Evolutionary conservation across 2,888 invertebrate species (phyloP).

Genomic region (Sisyra terminalis): DNA sequence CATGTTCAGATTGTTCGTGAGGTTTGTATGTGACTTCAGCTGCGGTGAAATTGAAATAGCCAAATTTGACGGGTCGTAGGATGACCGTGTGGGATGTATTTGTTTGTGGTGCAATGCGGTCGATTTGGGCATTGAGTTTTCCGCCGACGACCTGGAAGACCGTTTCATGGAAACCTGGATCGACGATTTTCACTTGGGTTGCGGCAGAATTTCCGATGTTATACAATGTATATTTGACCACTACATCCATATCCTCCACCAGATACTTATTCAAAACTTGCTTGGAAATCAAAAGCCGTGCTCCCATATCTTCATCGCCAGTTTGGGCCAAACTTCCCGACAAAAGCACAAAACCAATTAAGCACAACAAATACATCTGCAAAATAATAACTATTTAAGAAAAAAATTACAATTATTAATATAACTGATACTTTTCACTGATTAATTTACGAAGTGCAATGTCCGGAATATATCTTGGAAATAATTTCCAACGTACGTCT

Average conservation of each 20-base stretch:
- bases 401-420: constrained; percentile 2
- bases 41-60: constrained; percentile 93
- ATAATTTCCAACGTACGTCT: too few species aligned
- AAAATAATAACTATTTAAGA: constrained; percentile 11
- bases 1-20: constrained; percentile 64
- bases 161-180: constrained; percentile 82
- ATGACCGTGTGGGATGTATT: constrained; percentile 92
- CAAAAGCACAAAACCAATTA: constrained; percentile 28
- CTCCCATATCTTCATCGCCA: constrained; percentile 54
- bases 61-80: constrained; percentile 74
- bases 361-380: constrained; percentile 23
- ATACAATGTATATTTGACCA: constrained; percentile 86
- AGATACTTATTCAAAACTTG: constrained; percentile 90
- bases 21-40: constrained; percentile 83
- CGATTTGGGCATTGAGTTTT: constrained; percentile 62
- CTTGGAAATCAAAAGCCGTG: constrained; percentile 78
- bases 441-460: too few species aligned
- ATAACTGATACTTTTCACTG: too few species aligned
- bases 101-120: constrained; percentile 79
- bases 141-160: constrained; percentile 85
- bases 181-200: constrained; percentile 72
- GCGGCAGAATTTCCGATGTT: constrained; percentile 89
- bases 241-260: constrained; percentile 91
- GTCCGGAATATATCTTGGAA: too few species aligned
- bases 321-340: constrained; percentile 32